A percentile compares a stretch with the other conserved stretches of the same genome.
These are phyloP conservation scores for Aplodontia rufa DNA, from an alignment of 2,113 vertebrate genomes.

Conservation along the genomic window DNA sequence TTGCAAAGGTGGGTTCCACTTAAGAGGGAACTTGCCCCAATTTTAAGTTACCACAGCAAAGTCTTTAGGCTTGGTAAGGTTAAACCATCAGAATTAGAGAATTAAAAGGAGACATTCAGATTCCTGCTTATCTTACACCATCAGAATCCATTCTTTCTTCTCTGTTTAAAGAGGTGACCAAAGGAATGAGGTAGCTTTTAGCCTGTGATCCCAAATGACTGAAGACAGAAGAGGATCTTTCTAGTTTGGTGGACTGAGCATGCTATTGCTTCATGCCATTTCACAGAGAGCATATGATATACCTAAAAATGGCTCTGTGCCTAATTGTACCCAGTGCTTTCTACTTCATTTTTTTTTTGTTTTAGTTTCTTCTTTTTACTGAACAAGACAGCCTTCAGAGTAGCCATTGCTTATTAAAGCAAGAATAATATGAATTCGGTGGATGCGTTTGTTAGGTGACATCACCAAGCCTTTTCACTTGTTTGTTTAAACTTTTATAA, in stretches of 20 bases:
- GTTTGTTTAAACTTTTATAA: not conserved
- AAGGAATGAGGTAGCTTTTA: conserved; percentile 37
- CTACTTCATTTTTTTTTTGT: not conserved
- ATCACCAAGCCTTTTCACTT: not conserved
- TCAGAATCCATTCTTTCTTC: not conserved
- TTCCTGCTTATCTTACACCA: not conserved
- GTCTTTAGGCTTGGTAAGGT: not conserved
- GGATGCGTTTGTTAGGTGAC: not conserved
- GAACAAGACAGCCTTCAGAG: not conserved
- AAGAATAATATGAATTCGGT: not conserved
- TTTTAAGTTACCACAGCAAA: not conserved
- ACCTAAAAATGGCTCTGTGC: conserved; percentile 63
- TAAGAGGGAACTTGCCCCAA: not conserved
- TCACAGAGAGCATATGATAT: conserved; percentile 64
- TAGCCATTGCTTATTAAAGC: conserved; percentile 24
- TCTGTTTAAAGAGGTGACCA: conserved; percentile 35
- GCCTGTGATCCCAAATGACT: conserved; percentile 58
- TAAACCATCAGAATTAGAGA: not conserved
- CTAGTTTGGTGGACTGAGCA: conserved; percentile 66
- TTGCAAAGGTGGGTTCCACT: not conserved
- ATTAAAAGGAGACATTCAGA: conserved; percentile 32
- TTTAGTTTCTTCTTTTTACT: not conserved
- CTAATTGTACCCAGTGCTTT: conserved; percentile 70
- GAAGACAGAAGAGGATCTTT: conserved; percentile 64
- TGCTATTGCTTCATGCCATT: conserved; percentile 71